A percentile compares a stretch with the other conserved stretches of the same genome.
Evolutionary conservation across 2,888 invertebrate species (phyloP).

Genomic region (Crematogaster levior): DNA sequence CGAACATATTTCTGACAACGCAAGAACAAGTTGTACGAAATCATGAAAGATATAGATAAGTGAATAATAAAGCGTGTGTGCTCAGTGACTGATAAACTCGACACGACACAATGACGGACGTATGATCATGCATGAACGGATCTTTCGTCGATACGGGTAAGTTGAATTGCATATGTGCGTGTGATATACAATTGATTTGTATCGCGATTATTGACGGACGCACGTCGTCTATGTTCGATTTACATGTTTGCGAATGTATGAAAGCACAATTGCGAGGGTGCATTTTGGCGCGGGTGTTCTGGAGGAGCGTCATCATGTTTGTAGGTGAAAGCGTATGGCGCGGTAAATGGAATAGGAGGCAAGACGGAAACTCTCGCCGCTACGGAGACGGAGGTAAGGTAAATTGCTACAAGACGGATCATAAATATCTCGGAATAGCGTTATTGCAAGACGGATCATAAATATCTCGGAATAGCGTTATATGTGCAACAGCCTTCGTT

Average conservation of each 20-base stretch:
- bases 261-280: not conserved
- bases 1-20: conserved; percentile 4
- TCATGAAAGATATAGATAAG: not conserved
- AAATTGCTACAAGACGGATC: conserved; percentile 76
- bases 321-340: conserved; percentile 26
- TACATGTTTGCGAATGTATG: not conserved
- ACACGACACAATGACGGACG: not conserved
- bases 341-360: conserved; percentile 44
- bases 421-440: conserved; percentile 71
- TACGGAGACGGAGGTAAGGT: conserved; percentile 68
- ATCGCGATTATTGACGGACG: not conserved
- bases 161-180: not conserved
- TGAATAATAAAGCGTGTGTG: not conserved
- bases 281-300: not conserved
- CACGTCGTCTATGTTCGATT: not conserved
- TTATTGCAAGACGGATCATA: conserved; percentile 74
- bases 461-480: conserved; percentile 67
- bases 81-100: conserved; percentile 28
- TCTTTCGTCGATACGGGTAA: conserved; percentile 13
- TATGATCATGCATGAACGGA: conserved; percentile 15
- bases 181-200: conserved; percentile 22
- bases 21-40: not conserved
- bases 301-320: not conserved
- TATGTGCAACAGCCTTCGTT: conserved; percentile 49
- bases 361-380: conserved; percentile 52